A percentile compares a stretch with the other conserved stretches of the same genome.
Evolutionary conservation across 2,797 vertebrate species (phyloP).

Genomic region (Amazona finschi): DNA sequence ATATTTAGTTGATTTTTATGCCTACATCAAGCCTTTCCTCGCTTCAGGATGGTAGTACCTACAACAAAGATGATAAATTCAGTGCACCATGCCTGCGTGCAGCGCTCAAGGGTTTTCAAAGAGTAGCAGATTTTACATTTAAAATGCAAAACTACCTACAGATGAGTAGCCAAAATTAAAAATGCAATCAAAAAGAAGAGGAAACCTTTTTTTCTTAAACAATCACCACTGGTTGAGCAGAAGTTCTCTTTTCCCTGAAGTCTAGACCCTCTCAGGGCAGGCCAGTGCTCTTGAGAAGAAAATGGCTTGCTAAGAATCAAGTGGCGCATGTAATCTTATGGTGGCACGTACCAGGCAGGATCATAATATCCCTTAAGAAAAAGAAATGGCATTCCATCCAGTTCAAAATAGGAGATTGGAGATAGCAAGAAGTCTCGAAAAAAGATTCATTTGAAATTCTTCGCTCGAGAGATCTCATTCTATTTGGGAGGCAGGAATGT

Average conservation of each 20-base stretch:
- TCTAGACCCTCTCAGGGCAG: neutral
- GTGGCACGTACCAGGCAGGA: neutral
- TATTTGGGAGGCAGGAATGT: slow-evolving; percentile 20
- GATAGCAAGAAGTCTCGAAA: neutral
- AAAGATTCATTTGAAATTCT: slow-evolving; percentile 29
- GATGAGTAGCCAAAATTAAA: neutral
- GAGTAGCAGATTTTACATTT: neutral
- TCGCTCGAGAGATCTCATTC: slow-evolving; percentile 46
- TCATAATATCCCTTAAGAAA: neutral
- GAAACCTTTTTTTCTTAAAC: neutral
- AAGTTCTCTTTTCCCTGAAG: neutral
- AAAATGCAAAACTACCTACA: neutral
- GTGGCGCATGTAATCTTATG: neutral
- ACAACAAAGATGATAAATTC: neutral
- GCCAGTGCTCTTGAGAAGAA: neutral
- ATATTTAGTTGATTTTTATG: neutral
- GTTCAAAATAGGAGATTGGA: slow-evolving; percentile 1
- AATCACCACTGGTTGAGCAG: neutral
- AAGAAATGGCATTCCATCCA: slow-evolving; percentile 8
- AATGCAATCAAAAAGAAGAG: neutral
- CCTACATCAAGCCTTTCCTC: neutral
- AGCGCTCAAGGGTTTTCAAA: neutral
- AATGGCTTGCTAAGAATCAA: neutral
- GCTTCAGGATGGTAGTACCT: neutral
- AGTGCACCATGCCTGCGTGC: neutral